Base-by-base conservation (phyloP, 2,888 invertebrate genomes). In the Chesias legatella region DNA sequence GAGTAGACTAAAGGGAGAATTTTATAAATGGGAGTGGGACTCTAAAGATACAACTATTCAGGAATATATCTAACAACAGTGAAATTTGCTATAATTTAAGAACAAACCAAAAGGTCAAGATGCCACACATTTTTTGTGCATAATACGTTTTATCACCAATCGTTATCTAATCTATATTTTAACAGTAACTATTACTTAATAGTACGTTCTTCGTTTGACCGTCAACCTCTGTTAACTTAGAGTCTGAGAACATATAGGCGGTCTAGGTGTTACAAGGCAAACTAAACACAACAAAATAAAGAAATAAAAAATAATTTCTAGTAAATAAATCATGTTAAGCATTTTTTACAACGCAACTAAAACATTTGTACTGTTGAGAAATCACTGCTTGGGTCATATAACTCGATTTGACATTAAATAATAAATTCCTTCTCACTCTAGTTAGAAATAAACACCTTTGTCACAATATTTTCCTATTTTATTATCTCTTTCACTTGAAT, bases 321-420 rank as follows among this genome's bases (percentile, higher is more conserved):
- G 66, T 65, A 66, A 67, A 71, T 58, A 72, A 62, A 63, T 51
- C 45, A 50, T 58, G 56, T 74, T 79, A 76, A 79, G 70, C 70
- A 72, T 63, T 33, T 33, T 28, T 32, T 53, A 17, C 5, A 63
- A 63, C 54, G 67, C 60, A 69, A 81, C 78, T 80, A 80, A 72
- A 73, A 60, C 74, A 77, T 84, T 85, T 84, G 85, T 85, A 86
- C 85, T 83, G 75, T 74, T 65, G 63, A 70, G 58, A 75, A 76
- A 74, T 70, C 67, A 74, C 67, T 66, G 63, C 59, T 60, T 56
- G 65, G 63, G 67, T 51, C 60, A 63, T 63, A 58, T 55, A 66
- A 59, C 61, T 67, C 61, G 56, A 48, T 45, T 40, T 39, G 35
- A 52, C 31, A 46, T 42, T 35, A 34, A 41, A 28, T 20, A 23